phyloP scores from a whole-genome alignment of 2,113 vertebrate species.

The Azemiops feae region DNA sequence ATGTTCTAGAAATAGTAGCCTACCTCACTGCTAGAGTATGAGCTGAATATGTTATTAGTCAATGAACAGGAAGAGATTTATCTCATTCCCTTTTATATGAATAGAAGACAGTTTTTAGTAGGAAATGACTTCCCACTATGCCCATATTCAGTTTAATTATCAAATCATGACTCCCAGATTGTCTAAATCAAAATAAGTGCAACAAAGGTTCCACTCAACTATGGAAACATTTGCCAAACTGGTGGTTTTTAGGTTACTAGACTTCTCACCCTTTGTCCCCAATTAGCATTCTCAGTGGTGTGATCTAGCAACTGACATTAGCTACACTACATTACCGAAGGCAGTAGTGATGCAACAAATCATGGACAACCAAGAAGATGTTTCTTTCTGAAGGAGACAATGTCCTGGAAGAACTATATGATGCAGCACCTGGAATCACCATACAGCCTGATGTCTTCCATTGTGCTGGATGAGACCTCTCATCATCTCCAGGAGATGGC shows the following conservation, averaged over 20 bases:
- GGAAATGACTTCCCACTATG: background rate
- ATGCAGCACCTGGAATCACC: background rate
- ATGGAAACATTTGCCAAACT: background rate
- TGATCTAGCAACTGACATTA: background rate
- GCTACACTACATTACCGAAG: background rate
- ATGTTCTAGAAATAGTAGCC: conserved; percentile 58
- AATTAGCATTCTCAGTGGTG: background rate
- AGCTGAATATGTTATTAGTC: conserved; percentile 55
- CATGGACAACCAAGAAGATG: too few relatives aligned
- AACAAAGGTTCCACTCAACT: background rate
- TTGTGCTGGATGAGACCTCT: background rate
- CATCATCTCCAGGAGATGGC: background rate
- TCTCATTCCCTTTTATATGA: background rate
- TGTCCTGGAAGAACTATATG: background rate
- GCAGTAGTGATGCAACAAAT: background rate
- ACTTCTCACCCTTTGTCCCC: background rate
- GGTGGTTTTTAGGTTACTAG: background rate
- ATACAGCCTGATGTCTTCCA: background rate
- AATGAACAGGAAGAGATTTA: conserved; percentile 34
- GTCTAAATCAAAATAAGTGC: background rate
- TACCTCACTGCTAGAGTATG: conserved; percentile 46
- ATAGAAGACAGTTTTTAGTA: conserved; percentile 26
- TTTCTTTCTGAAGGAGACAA: background rate
- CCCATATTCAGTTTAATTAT: conserved; percentile 50
- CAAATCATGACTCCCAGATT: conserved; percentile 44